A percentile compares a stretch with the other conserved stretches of the same genome.
These are phyloP conservation scores for Sicus ferrugineus DNA, from an alignment of 2,888 invertebrate genomes.

Conservation along the genomic window DNA sequence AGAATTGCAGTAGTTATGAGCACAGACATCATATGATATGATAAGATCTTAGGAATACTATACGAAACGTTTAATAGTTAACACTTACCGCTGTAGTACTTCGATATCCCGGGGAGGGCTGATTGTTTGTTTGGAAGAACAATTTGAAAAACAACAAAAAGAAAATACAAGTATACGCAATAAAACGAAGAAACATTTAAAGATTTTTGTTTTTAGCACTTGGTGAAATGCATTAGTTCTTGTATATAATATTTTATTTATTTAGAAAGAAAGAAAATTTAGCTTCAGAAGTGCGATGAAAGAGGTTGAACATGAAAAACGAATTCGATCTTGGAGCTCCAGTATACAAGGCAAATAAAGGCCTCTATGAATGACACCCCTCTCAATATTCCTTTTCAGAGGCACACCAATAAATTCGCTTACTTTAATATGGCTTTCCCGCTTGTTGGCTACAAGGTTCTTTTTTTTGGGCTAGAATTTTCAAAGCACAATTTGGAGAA, in stretches of 20 bases:
- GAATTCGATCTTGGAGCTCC: too few relatives aligned
- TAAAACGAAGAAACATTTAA: slow-evolving; percentile 10
- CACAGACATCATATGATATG: background rate
- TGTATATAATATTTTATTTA: background rate
- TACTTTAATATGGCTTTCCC: too few relatives aligned
- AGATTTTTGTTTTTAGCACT: background rate
- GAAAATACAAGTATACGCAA: slow-evolving; percentile 35
- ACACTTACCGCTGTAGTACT: slow-evolving; percentile 73
- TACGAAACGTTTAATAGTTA: slow-evolving; percentile 24
- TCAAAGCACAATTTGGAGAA: too few relatives aligned
- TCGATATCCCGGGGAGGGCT: slow-evolving; percentile 72
- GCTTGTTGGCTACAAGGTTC: too few relatives aligned
- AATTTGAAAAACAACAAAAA: slow-evolving; percentile 47
- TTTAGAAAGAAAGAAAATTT: too few relatives aligned
- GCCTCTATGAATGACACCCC: too few relatives aligned
- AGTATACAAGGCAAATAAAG: too few relatives aligned
- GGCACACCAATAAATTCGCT: too few relatives aligned
- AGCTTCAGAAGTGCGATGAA: too few relatives aligned
- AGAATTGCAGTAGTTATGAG: background rate
- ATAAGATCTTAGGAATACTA: background rate
- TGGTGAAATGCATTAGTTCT: background rate
- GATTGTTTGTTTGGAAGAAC: slow-evolving; percentile 42
- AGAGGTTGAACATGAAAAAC: too few relatives aligned
- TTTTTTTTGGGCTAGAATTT: too few relatives aligned
- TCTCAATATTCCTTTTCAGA: too few relatives aligned